A percentile compares a stretch with the other conserved stretches of the same genome.
phyloP scores from a whole-genome alignment of 2,113 vertebrate genomes.

The Otis tarda region DNA sequence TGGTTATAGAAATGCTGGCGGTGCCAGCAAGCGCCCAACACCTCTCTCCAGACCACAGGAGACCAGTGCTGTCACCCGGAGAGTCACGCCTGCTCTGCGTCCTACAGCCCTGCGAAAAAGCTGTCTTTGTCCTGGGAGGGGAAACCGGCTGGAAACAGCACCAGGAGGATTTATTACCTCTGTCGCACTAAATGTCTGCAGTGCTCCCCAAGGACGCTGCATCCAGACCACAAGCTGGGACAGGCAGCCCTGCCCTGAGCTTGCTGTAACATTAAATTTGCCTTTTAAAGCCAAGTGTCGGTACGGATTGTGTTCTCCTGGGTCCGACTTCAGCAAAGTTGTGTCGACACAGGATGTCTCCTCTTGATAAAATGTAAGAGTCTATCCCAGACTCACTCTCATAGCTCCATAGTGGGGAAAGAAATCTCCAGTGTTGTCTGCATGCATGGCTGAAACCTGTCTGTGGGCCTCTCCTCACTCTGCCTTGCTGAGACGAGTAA shows the following conservation, averaged over 20 bases:
- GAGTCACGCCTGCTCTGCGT: fast-evolving
- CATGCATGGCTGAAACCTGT: background rate
- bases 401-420: background rate
- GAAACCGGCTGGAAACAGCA: background rate
- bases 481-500: background rate
- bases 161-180: background rate
- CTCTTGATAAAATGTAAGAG: background rate
- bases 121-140: background rate
- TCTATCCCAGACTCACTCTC: background rate
- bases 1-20: background rate
- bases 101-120: background rate
- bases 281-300: background rate
- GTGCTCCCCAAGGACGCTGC: background rate
- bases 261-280: background rate
- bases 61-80: background rate
- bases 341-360: background rate
- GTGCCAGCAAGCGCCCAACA: background rate
- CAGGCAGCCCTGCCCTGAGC: background rate
- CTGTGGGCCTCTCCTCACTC: background rate
- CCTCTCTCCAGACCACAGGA: background rate
- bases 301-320: fast-evolving
- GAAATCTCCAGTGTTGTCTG: background rate
- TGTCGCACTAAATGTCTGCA: background rate
- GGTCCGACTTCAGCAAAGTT: background rate
- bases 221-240: background rate